Conservation (phyloP, 2,888 invertebrate species). For the Phyllotreta striolata region DNA sequence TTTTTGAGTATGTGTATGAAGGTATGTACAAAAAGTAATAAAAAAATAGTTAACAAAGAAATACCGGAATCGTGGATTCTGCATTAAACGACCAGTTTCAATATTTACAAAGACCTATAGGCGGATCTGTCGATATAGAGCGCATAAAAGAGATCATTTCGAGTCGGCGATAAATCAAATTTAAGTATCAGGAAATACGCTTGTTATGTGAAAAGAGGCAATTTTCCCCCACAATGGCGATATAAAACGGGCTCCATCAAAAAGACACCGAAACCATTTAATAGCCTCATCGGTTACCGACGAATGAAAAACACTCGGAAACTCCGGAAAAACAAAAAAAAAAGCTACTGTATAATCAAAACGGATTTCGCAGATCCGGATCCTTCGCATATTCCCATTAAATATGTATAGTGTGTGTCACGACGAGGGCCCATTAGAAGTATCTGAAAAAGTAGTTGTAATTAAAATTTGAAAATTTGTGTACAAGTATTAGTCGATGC, state of each 20-base stretch:
- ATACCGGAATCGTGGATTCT: slow-evolving; percentile 1
- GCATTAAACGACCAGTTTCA: slow-evolving; percentile 17
- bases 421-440: too few species aligned
- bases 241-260: slow-evolving; percentile 43
- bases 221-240: slow-evolving; percentile 42
- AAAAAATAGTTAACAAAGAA: too few species aligned
- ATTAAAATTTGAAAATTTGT: too few species aligned
- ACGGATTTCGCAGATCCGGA: slow-evolving; percentile 36
- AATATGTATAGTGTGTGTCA: too few species aligned
- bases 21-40: too few species aligned
- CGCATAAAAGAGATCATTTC: slow-evolving; percentile 38
- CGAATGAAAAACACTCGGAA: slow-evolving; percentile 45
- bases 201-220: slow-evolving; percentile 45
- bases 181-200: slow-evolving; percentile 44
- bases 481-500: too few species aligned
- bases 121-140: slow-evolving; percentile 36
- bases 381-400: too few species aligned
- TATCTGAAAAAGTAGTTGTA: too few species aligned
- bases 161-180: slow-evolving; percentile 42
- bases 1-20: too few species aligned
- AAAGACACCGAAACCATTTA: slow-evolving; percentile 48
- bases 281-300: slow-evolving; percentile 40
- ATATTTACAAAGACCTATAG: slow-evolving; percentile 29
- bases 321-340: slow-evolving; percentile 49
- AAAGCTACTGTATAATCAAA: slow-evolving; percentile 48